Base-by-base conservation (phyloP, 2,888 invertebrate species). In the Drosophila kuntzei region DNA sequence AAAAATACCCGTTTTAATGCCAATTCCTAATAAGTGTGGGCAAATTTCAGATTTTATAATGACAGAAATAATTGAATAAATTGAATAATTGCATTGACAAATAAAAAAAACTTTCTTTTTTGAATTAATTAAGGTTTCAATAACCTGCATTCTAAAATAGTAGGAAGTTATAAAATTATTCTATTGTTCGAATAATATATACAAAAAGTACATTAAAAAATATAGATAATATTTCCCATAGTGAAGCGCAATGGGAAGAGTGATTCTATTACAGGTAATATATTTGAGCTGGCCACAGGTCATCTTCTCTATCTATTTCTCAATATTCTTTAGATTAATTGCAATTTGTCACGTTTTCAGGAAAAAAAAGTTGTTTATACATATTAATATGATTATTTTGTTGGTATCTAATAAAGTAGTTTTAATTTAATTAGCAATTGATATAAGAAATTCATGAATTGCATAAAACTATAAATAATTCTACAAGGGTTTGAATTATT, bases 1-100 rank as follows among this genome's bases (percentile, higher is more conserved):
- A 27, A 22, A 41, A 37, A 65, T 58, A 44, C 58, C 47, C 22
- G 47, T 50, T 72, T 14, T n/a, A 27, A 34, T 32, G 27, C 11
- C 9, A 9, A 59, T 16, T 58, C 41, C 18, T 18, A 43, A 27
- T 32, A 34, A n/a, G 16, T 44, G 18, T 49, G 27, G 29, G 50
- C 8, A 53, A 50, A 44, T 27, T 71, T 39, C n/a, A 14, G 14
- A 27, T 53, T 47, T 44, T 37, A 22, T n/a, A 1, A 22, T 2
- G 5, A 7, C n/a, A 14, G n/a, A 34, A 32, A 2, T 34, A 27
- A 5, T 32, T 32, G 14, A 50, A 20, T 22, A 36, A 27, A 5
- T 32, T 32, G 14, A 50, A 20, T 22, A 36, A 36, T 36, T 50
- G 36, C 22, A 22, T 16, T 11, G 14, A 16, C 20, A n/a, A n/a